These are phyloP conservation scores for Drosophila hamatofila DNA, from an alignment of 2,888 invertebrate species.

Conservation along the genomic window DNA sequence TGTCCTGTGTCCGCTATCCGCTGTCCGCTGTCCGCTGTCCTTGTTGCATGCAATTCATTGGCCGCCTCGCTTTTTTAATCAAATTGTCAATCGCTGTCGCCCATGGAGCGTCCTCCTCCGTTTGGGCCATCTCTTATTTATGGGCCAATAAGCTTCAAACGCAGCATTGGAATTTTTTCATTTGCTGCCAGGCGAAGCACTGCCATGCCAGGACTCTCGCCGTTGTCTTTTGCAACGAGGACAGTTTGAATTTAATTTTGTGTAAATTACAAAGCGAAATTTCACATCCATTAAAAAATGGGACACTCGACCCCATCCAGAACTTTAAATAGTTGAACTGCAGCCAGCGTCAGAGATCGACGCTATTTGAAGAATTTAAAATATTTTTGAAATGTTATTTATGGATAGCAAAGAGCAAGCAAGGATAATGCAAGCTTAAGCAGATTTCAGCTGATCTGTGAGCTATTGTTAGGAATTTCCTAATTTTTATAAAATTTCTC, in stretches of 20 bases:
- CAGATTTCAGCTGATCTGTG: too few species aligned
- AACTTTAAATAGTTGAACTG: slow-evolving; percentile 28
- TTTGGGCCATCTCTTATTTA: slow-evolving; percentile 69
- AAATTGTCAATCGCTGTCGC: slow-evolving; percentile 79
- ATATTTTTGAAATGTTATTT: slow-evolving; percentile 44
- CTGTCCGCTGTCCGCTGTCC: slow-evolving; percentile 24
- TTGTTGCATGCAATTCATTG: slow-evolving; percentile 59
- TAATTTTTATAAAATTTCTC: too few species aligned
- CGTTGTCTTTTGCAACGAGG: slow-evolving; percentile 48
- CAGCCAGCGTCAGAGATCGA: slow-evolving; percentile 5
- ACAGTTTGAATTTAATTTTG: slow-evolving; percentile 79
- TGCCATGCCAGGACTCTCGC: slow-evolving; percentile 23
- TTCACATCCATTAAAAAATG: slow-evolving; percentile 17
- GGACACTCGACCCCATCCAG: neutral
- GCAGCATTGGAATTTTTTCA: slow-evolving; percentile 80
- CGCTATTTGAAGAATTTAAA: neutral
- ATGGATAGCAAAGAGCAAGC: too few species aligned
- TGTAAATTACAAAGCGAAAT: slow-evolving; percentile 73
- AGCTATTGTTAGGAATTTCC: too few species aligned
- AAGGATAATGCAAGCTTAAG: too few species aligned
- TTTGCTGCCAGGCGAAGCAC: slow-evolving; percentile 43
- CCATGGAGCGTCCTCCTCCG: slow-evolving; percentile 39
- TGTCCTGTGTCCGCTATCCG: slow-evolving; percentile 1
- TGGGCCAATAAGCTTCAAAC: slow-evolving; percentile 82
- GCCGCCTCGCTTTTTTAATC: slow-evolving; percentile 72